These are phyloP conservation scores for Vulpes vulpes DNA, from an alignment of 2,113 vertebrate species.

Conservation along the genomic window DNA sequence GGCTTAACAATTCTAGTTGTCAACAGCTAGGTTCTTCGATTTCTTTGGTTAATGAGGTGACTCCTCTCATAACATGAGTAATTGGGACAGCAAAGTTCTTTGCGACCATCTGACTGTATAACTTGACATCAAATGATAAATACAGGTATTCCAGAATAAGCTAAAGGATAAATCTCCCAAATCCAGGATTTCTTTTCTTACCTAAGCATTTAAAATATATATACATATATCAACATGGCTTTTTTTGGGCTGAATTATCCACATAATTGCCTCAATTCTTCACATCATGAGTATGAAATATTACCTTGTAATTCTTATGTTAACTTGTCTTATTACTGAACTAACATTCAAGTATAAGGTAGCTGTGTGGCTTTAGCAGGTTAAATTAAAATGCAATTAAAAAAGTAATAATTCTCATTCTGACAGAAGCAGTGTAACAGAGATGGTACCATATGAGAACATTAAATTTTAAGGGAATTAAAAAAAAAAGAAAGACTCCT, in stretches of 20 bases:
- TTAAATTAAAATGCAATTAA: conserved; percentile 82
- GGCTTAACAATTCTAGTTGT: not conserved
- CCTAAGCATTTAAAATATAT: not conserved
- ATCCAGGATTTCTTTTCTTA: not conserved
- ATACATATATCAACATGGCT: not conserved
- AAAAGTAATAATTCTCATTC: conserved; percentile 64
- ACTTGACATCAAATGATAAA: not conserved
- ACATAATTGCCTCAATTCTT: conserved; percentile 61
- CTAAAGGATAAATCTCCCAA: not conserved
- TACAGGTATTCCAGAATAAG: not conserved
- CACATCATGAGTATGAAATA: conserved; percentile 68
- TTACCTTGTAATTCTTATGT: conserved; percentile 75
- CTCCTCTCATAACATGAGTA: not conserved
- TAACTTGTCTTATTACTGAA: conserved; percentile 63
- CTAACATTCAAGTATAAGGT: conserved; percentile 71
- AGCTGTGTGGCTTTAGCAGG: conserved; percentile 58
- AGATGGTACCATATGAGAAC: conserved; percentile 46
- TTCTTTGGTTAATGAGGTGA: conserved; percentile 27
- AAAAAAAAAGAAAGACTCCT: not conserved
- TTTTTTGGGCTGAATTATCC: not conserved
- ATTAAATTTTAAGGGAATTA: conserved; percentile 68
- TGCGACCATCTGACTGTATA: not conserved
- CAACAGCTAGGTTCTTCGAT: not conserved
- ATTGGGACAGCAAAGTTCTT: not conserved
- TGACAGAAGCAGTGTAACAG: conserved; percentile 44